phyloP scores from a whole-genome alignment of 2,113 vertebrate genomes.

The Formicarius rufipectus region DNA sequence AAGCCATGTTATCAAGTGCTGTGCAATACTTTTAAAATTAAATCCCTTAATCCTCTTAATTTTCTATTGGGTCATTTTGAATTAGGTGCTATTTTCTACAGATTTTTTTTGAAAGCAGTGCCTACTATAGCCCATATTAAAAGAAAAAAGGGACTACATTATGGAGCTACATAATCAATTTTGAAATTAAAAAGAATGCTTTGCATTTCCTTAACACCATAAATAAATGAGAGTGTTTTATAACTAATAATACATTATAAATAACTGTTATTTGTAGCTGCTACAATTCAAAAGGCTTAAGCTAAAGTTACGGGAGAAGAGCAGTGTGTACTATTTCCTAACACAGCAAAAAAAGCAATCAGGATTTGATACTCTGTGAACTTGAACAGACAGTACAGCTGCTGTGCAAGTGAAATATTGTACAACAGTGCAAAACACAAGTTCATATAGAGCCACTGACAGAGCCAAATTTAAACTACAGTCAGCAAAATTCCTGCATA shows the following conservation, averaged over 20 bases:
- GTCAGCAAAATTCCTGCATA: constrained; percentile 45
- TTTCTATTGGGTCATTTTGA: background rate
- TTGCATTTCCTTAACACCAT: background rate
- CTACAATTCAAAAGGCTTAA: background rate
- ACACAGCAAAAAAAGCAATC: constrained; percentile 25
- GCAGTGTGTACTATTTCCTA: background rate
- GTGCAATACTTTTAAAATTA: background rate
- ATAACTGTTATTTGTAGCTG: background rate
- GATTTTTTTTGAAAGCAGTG: background rate
- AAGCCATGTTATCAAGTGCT: background rate
- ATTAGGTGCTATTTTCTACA: background rate
- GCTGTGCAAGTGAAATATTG: constrained; percentile 22
- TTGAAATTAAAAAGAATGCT: background rate
- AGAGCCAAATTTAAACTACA: background rate
- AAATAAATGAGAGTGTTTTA: background rate
- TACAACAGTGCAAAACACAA: background rate
- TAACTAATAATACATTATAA: background rate
- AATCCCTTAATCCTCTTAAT: background rate
- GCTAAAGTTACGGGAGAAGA: background rate
- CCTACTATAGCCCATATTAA: background rate
- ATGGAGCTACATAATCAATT: background rate
- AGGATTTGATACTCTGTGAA: constrained; percentile 16
- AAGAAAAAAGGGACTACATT: background rate
- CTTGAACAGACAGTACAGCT: background rate
- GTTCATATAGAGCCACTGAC: background rate